Evolutionary conservation across 1,140 invertebrate genomes (phyloP).

Genomic region (Tachypleus tridentatus): DNA sequence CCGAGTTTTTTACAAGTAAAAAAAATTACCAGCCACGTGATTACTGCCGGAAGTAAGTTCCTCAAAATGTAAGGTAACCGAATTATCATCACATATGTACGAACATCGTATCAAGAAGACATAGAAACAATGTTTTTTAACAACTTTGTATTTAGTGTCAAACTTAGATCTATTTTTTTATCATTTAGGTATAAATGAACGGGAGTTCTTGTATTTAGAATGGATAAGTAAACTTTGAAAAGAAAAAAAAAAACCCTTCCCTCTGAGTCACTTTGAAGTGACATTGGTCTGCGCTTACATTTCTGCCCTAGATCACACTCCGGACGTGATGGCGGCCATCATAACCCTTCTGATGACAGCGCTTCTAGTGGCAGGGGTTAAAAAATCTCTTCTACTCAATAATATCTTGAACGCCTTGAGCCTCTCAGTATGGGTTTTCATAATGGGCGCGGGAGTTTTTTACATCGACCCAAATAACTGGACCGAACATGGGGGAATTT

Average conservation of each 20-base stretch:
- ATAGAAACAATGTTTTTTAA: too few species aligned
- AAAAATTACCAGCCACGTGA: too few species aligned
- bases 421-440: conserved; percentile 74
- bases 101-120: too few species aligned
- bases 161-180: background rate
- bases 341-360: conserved; percentile 79
- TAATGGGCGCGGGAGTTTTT: conserved; percentile 75
- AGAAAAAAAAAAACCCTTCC: conserved; percentile 16
- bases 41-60: too few species aligned
- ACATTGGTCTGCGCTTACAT: conserved; percentile 10
- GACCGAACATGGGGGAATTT: conserved; percentile 48
- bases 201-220: conserved; percentile 25
- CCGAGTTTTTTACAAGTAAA: too few species aligned
- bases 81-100: too few species aligned
- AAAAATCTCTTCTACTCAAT: conserved; percentile 82
- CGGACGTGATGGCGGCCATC: conserved; percentile 67
- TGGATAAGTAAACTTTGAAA: conserved; percentile 20
- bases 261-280: conserved; percentile 20
- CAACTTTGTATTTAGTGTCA: too few species aligned
- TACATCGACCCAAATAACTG: conserved; percentile 43
- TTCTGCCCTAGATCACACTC: conserved; percentile 28
- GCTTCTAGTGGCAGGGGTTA: conserved; percentile 75
- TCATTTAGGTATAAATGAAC: conserved; percentile 25
- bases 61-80: too few species aligned
- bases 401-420: conserved; percentile 80